Evolutionary conservation across 2,888 invertebrate species (phyloP).

Genomic region (Sympetrum striolatum): DNA sequence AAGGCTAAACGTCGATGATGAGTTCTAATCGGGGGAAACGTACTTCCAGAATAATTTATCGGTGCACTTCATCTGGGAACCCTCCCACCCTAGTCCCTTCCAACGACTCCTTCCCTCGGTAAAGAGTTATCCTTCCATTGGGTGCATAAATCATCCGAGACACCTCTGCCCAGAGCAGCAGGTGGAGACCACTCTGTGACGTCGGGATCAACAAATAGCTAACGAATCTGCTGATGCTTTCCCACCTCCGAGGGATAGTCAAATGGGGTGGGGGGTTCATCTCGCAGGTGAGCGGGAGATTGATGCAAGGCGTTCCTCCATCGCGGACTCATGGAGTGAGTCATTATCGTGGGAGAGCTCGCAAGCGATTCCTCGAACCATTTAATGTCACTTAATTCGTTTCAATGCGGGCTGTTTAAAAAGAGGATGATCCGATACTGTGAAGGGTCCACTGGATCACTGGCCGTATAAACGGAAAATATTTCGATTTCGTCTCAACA

Average conservation of each 20-base stretch:
- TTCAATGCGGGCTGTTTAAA: neutral
- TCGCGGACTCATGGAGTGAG: neutral
- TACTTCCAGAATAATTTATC: no score
- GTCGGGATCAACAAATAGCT: constrained; percentile 14
- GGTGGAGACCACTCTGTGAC: neutral
- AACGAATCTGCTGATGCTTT: constrained; percentile 11
- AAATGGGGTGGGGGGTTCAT: neutral
- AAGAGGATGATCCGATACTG: neutral
- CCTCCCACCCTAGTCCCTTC: neutral
- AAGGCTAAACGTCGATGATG: neutral
- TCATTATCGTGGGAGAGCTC: neutral
- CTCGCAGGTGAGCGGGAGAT: neutral
- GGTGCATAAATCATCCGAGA: neutral
- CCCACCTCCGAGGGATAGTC: neutral
- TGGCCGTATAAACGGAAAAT: neutral
- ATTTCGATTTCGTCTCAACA: neutral
- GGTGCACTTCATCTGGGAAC: no score
- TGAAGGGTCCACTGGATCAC: neutral
- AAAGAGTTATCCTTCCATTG: neutral
- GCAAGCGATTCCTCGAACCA: neutral
- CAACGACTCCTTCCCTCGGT: neutral
- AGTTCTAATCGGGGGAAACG: neutral
- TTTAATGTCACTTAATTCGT: neutral
- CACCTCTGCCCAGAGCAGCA: constrained; percentile 9
- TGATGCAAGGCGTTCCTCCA: neutral